phyloP scores from a whole-genome alignment of 2,797 vertebrate species.

The Myripristis jacobus region DNA sequence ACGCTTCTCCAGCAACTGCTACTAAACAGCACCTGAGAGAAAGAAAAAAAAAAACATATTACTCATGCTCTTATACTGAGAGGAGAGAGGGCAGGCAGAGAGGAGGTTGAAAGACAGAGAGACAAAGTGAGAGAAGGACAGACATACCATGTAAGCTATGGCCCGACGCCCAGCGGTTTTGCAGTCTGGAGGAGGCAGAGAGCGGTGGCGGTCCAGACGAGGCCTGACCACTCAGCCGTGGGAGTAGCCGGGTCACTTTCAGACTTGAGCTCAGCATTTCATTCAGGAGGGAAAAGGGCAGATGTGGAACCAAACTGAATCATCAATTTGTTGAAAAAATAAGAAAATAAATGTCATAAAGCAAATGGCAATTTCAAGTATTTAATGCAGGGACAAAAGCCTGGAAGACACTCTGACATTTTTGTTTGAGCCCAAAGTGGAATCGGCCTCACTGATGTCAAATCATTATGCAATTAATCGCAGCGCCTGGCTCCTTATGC shows the following conservation, averaged over 20 bases:
- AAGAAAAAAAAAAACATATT: constrained; percentile 31
- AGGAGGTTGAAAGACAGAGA: constrained; percentile 46
- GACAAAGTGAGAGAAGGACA: constrained; percentile 55
- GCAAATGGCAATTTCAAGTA: constrained; percentile 56
- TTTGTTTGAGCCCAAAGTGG: not conserved
- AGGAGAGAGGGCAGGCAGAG: constrained; percentile 64
- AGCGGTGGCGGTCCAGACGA: constrained; percentile 66
- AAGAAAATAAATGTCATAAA: constrained; percentile 38
- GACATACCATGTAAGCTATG: constrained; percentile 63
- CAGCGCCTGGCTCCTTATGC: not conserved
- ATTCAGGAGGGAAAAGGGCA: constrained; percentile 57
- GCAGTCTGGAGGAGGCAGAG: constrained; percentile 67
- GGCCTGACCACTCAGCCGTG: constrained; percentile 62
- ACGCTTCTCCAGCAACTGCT: constrained; percentile 43
- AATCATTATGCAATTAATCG: constrained; percentile 13
- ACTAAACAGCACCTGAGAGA: constrained; percentile 50
- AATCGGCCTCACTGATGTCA: constrained; percentile 9
- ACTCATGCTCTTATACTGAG: constrained; percentile 55
- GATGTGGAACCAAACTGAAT: constrained; percentile 14
- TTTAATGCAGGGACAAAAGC: constrained; percentile 26
- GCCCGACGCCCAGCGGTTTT: constrained; percentile 58
- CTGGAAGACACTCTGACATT: no score
- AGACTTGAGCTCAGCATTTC: constrained; percentile 37
- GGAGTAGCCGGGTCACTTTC: constrained; percentile 64
- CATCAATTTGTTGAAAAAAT: constrained; percentile 44